Base-by-base conservation (phyloP, 2,888 invertebrate genomes). In the Heliconius erato region DNA sequence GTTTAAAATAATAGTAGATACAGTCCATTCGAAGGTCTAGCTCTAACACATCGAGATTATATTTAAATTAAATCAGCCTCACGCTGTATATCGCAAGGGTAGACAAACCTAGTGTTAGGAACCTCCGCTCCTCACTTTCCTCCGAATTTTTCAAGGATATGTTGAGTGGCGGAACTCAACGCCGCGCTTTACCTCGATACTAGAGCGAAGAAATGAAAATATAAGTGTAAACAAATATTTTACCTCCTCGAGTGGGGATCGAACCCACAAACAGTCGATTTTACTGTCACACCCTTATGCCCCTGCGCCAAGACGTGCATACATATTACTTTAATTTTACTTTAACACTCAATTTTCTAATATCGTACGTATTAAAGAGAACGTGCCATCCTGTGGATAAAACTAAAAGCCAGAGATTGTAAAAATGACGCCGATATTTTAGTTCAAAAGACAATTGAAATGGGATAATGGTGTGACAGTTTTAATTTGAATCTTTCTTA, bases 1-100 rank as follows among this genome's bases (percentile, higher is more conserved):
- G 26, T 7, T 72, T 72, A 72, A 72, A 72, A 72, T 72, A 26
- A 71, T 71, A 71, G 19, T 71, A n/a, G n/a, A n/a, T n/a, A 44
- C 26, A 44, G 44, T 72, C 44, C 35, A 35, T 69, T 40, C 71
- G 16, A 72, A 40, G 71, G 14, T 44, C 44, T 26, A 71, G 16
- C 26, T 72, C 44, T 72, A 44, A 72, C 16, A 26, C 44, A 44
- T 26, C 26, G 16, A 26, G 7, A 44, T 44, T 72, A 72, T 72
- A 72, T 72, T 44, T 72, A 44, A 54, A 54, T 19, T 19, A 19
- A 54, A 49, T 49, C 49, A 19, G 16, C 49, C 5, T 49, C 49
- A 49, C 49, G 49, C 49, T 19, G 19, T 49, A 19, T 6, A 16
- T 19, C 19, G 6, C 19, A 16, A 16, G 5, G 0, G 6, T 1